Conservation (phyloP, 2,888 invertebrate species). For the Parapristionchus giblindavisi region DNA sequence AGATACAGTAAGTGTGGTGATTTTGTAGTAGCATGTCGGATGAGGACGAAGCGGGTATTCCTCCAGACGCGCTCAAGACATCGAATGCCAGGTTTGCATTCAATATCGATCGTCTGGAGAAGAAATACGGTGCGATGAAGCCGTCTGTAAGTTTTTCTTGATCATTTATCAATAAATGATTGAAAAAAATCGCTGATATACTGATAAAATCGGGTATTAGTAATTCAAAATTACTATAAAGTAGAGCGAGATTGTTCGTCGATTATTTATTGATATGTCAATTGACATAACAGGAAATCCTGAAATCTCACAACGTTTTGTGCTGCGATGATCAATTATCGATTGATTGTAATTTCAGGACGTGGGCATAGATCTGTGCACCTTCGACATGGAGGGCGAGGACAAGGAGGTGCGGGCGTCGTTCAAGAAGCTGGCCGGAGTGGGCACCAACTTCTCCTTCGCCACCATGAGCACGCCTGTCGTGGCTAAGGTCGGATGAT, state of each 20-base stretch:
- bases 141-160: not conserved
- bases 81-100: conserved; percentile 25
- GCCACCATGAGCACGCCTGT: conserved; percentile 15
- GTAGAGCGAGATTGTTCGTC: too few relatives aligned
- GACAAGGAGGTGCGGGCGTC: not conserved
- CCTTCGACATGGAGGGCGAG: conserved; percentile 17
- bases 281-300: too few relatives aligned
- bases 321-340: not conserved
- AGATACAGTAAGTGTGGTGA: not conserved
- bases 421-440: conserved; percentile 24
- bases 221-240: too few relatives aligned
- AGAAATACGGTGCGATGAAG: conserved; percentile 8
- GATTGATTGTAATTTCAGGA: conserved; percentile 19
- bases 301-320: not conserved
- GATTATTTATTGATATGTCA: too few relatives aligned
- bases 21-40: not conserved
- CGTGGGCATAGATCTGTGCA: conserved; percentile 20
- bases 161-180: not conserved
- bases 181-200: not conserved
- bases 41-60: not conserved
- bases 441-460: conserved; percentile 8
- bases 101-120: conserved; percentile 27
- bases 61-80: not conserved
- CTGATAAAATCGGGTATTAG: not conserved
- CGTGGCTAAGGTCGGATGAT: conserved; percentile 3